phyloP scores from a whole-genome alignment of 1,140 invertebrate species.

The Harlomillsia oculata region DNA sequence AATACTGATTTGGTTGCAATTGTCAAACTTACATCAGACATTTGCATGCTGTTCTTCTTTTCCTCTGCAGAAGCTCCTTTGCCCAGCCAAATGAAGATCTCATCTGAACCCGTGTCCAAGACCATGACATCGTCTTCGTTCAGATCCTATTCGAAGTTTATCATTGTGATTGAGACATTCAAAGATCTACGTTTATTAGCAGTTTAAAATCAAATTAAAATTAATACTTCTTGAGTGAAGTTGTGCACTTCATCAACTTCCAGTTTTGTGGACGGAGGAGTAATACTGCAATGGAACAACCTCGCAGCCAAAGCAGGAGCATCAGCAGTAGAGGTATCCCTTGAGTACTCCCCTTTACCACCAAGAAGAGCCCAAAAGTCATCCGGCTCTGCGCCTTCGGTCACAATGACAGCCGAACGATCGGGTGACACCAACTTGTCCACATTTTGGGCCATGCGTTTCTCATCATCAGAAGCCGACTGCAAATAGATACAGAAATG shows the following conservation, averaged over 20 bases:
- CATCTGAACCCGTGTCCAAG: constrained; percentile 56
- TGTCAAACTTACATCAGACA: constrained; percentile 46
- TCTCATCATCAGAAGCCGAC: constrained; percentile 57
- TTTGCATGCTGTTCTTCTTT: constrained; percentile 48
- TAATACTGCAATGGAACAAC: constrained; percentile 57
- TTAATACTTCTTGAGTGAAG: constrained; percentile 48
- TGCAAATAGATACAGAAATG: constrained; percentile 30
- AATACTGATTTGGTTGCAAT: not conserved
- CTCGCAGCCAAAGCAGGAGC: constrained; percentile 43
- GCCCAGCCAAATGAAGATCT: constrained; percentile 66
- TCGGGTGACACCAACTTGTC: constrained; percentile 48
- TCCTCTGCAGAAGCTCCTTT: constrained; percentile 57
- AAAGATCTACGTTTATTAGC: not conserved
- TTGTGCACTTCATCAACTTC: constrained; percentile 57
- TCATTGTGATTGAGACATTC: too few relatives aligned
- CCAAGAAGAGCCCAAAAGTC: constrained; percentile 65
- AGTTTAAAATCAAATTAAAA: not conserved
- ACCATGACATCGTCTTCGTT: constrained; percentile 66
- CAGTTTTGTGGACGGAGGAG: constrained; percentile 48
- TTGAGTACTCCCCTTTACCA: constrained; percentile 51
- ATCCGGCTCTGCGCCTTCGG: constrained; percentile 60
- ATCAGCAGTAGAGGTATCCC: constrained; percentile 39
- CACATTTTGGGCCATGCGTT: constrained; percentile 50
- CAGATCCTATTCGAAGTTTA: constrained; percentile 57
- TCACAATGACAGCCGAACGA: constrained; percentile 44